Conservation (phyloP, 2,113 vertebrate genomes). For the Rallus limicola region DNA sequence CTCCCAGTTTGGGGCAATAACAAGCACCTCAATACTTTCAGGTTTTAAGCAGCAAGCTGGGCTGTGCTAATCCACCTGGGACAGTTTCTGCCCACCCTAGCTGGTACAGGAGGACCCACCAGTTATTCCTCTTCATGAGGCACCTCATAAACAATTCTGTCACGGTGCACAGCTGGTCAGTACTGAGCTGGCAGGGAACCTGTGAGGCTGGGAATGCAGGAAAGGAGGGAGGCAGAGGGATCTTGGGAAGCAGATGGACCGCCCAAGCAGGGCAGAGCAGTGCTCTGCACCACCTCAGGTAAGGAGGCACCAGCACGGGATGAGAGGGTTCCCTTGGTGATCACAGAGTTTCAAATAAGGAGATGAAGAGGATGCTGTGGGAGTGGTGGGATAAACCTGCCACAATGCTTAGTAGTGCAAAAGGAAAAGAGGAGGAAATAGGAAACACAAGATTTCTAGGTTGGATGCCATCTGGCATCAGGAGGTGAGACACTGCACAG, state of each 20-base stretch:
- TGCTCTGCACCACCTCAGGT: neutral
- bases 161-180: neutral
- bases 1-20: neutral
- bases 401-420: neutral
- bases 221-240: neutral
- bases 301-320: neutral
- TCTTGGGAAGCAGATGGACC: neutral
- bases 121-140: neutral
- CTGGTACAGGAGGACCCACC: neutral
- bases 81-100: neutral
- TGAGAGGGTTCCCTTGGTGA: neutral
- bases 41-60: neutral
- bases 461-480: neutral
- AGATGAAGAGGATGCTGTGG: neutral
- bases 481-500: neutral
- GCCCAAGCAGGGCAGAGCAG: neutral
- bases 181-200: no score
- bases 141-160: neutral
- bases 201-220: rapidly evolving
- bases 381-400: neutral
- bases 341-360: neutral
- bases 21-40: neutral
- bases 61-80: neutral
- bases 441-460: neutral
- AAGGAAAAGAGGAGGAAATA: neutral